Base-by-base conservation (phyloP, 2,113 vertebrate genomes). In the Cricetomys ansorgei region DNA sequence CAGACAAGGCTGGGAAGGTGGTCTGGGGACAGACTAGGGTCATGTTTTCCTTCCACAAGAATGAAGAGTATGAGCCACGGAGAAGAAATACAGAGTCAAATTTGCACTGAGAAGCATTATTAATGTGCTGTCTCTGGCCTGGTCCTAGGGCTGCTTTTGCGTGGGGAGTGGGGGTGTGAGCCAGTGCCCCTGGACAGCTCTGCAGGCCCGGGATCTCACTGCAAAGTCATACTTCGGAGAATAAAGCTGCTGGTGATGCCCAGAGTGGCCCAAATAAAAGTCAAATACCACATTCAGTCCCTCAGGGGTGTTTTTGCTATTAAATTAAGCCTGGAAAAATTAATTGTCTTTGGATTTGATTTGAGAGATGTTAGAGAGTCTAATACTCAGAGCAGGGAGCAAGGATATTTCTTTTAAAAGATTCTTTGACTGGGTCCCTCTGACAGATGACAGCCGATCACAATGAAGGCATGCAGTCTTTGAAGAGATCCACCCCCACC, bases 301-400 rank as follows among this genome's bases (percentile, higher is more conserved):
- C 93, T 81, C n/a, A 86, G 88, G 92, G 91, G 64, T 98, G 96
- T n/a, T 96, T 98, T 97, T 98, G 85, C 96, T 97, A 94, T 98
- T 98, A 97, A 98, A 97, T 98, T 98, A 95, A 97, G 96, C 97
- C 95, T 97, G 95, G 91, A 97, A 97, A 94, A 97, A 98, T 98
- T 94, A 97, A 96, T 89, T 96, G 90, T 97, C 93, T 97, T 96
- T 98, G 98, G 88, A 97, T 98, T 94, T 96, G 91, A 88, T 86
- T 95, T 98, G 97, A 94, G 97, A 97, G 96, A 97, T 93, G 98
- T 97, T 93, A 91, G 83, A 94, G 21, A 34, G 94, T 96, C 87
- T 16, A 93, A 93, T 89, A 96, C 92, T 98, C 94, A 11, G 65
- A 29, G 9, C 17, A 16, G 25, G n/a, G 88, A 92, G 64, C 7